Evolutionary conservation across 2,797 vertebrate genomes (phyloP).

Genomic region (Cheirogaleus major): DNA sequence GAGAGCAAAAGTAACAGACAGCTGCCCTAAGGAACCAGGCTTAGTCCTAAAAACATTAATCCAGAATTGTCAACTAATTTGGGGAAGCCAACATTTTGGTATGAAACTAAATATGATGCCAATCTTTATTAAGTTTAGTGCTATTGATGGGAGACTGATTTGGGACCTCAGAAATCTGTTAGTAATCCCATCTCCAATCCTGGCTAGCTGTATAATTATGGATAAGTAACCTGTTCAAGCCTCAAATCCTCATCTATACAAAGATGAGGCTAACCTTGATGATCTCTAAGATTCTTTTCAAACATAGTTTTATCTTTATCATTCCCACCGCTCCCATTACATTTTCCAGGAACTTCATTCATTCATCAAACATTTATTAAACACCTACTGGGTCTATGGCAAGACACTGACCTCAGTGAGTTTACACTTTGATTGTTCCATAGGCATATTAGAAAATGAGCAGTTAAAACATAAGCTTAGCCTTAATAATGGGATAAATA

Average conservation of each 20-base stretch:
- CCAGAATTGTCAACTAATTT: not conserved
- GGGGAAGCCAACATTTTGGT: not conserved
- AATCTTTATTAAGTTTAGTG: not conserved
- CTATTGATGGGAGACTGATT: not conserved
- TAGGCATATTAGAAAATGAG: not conserved
- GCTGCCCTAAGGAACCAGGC: not conserved
- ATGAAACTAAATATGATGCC: slow-evolving; percentile 13
- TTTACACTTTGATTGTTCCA: not conserved
- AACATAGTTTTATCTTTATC: not conserved
- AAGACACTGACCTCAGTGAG: not conserved
- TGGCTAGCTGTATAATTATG: not conserved
- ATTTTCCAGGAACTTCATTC: not conserved
- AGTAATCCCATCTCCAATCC: not conserved
- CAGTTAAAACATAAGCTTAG: not conserved
- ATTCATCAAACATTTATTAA: slow-evolving; percentile 38
- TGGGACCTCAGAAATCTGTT: not conserved
- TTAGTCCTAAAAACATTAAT: slow-evolving; percentile 13
- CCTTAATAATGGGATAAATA: slow-evolving; percentile 8
- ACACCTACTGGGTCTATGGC: not conserved
- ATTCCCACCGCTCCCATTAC: slow-evolving; percentile 17
- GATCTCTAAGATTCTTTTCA: slow-evolving; percentile 20
- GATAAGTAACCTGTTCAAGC: not conserved
- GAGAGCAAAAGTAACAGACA: not conserved
- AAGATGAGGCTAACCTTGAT: not conserved
- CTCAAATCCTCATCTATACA: not conserved